phyloP scores from a whole-genome alignment of 2,888 invertebrate genomes.

The Tetragonisca angustula region DNA sequence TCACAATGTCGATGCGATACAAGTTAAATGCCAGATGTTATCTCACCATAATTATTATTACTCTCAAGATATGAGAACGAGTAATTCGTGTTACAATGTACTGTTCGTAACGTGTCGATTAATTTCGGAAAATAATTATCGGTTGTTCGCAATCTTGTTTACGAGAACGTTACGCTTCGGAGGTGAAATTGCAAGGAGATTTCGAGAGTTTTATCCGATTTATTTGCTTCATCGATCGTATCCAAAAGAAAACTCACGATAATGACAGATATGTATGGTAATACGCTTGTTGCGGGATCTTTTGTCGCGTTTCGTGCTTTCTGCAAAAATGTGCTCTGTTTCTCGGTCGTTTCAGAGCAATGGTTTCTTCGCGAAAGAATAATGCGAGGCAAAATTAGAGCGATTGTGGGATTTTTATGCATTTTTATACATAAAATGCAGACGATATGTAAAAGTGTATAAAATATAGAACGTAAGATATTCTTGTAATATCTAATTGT shows the following conservation, averaged over 20 bases:
- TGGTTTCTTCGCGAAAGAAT: too few relatives aligned
- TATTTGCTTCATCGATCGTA: conserved; percentile 11
- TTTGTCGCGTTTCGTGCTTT: neutral
- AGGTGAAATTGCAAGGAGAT: neutral
- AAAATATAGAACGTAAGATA: too few relatives aligned
- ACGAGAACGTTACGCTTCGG: neutral
- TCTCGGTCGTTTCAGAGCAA: neutral
- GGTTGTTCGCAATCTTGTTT: neutral
- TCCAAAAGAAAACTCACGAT: neutral
- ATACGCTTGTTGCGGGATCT: neutral
- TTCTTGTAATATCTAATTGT: too few relatives aligned
- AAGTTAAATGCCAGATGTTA: too few relatives aligned
- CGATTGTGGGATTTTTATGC: too few relatives aligned
- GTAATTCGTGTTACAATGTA: too few relatives aligned
- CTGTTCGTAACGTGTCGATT: neutral
- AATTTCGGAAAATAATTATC: neutral
- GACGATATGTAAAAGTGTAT: too few relatives aligned
- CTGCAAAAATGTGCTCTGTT: neutral
- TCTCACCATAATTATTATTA: too few relatives aligned
- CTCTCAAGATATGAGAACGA: too few relatives aligned
- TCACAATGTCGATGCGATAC: neutral
- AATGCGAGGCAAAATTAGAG: too few relatives aligned
- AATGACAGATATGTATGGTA: neutral
- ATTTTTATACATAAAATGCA: too few relatives aligned
- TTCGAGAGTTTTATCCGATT: conserved; percentile 6